Evolutionary conservation across 1,140 invertebrate genomes (phyloP).

Genomic region (Orchesella cincta): DNA sequence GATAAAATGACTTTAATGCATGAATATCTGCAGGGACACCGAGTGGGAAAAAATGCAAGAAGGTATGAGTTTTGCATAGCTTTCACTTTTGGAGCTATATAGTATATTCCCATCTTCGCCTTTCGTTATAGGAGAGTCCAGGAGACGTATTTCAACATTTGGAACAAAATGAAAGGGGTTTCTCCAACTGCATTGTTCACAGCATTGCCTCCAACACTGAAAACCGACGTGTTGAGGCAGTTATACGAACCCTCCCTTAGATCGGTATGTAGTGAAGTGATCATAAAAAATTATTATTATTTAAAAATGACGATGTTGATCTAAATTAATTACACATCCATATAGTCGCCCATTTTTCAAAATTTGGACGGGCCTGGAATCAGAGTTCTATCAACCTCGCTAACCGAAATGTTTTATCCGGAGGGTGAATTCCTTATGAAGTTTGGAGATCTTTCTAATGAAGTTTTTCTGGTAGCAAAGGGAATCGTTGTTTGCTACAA

Average conservation of each 20-base stretch:
- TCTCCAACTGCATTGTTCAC: constrained; percentile 38
- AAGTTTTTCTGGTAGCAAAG: constrained; percentile 43
- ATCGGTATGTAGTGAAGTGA: constrained; percentile 33
- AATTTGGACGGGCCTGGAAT: constrained; percentile 43
- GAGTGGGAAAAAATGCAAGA: constrained; percentile 12
- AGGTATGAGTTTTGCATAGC: background rate
- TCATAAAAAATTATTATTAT: background rate
- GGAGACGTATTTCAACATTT: constrained; percentile 44
- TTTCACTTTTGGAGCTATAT: background rate
- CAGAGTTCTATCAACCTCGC: constrained; percentile 36
- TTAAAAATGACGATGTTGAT: background rate
- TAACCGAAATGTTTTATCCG: constrained; percentile 40
- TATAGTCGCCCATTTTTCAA: constrained; percentile 36
- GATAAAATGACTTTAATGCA: constrained; percentile 41
- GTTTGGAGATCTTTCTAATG: constrained; percentile 45
- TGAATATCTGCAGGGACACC: constrained; percentile 38
- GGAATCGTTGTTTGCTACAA: constrained; percentile 42
- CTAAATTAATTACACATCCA: background rate
- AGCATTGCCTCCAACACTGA: constrained; percentile 42
- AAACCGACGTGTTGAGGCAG: constrained; percentile 44
- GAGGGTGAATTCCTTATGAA: constrained; percentile 49
- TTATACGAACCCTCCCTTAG: constrained; percentile 41
- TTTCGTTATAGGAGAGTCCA: constrained; percentile 37
- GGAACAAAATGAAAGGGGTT: constrained; percentile 47
- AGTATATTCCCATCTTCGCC: background rate